Evolutionary conservation across 2,113 vertebrate species (phyloP), one percentile per base, ranked within the genome.

Genomic region (Rissa tridactyla): DNA sequence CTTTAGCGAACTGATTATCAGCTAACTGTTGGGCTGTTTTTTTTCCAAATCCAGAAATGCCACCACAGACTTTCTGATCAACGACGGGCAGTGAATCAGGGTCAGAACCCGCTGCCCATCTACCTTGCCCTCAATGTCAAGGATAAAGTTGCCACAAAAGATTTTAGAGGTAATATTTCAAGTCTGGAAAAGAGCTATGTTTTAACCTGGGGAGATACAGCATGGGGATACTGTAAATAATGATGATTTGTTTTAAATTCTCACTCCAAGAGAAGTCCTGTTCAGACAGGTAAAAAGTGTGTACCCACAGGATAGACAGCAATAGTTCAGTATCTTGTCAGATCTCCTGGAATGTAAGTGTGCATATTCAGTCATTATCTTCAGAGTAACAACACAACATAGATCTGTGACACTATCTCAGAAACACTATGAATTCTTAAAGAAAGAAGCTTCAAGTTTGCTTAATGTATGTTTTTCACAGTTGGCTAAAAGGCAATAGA

Each of bases 111-210:
- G 10, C 93, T 99, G 52, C 99, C 98, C 14, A 98, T 99, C 86
- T 99, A 99, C 86, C 97, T 98, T 54, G 98, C 98, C 46, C 98
- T 99, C 68, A 99, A 98, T 38, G 98, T 99, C 75, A 99, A 99
- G 54, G 97, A 97, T 47, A 96, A 95, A 86, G 66, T 97, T 70
- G 61, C 97, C 42, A 98, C 98, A 47, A 98, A 98, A 95, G 98
- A 98, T 85, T 98, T 98, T 87, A 98, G 96, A 89, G 98, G 98
- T 98, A 97, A 97, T 61, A 17, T 85, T 84, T 78, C 36, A 29
- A 3, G 85, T 85, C 6, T 60, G n/a, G 49, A 66, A 52, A 89
- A 85, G 5, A 51, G 4, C 8, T 61, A 2, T 75, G 15, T 19
- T 85, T 91, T 91, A 11, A 82, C 10, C 5, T 13, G 4, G 11